Percentiles rank a stretch among this genome's conserved stretches.
These are phyloP conservation scores for Lycaena phlaeas DNA, from an alignment of 2,888 invertebrate species.

Conservation along the genomic window DNA sequence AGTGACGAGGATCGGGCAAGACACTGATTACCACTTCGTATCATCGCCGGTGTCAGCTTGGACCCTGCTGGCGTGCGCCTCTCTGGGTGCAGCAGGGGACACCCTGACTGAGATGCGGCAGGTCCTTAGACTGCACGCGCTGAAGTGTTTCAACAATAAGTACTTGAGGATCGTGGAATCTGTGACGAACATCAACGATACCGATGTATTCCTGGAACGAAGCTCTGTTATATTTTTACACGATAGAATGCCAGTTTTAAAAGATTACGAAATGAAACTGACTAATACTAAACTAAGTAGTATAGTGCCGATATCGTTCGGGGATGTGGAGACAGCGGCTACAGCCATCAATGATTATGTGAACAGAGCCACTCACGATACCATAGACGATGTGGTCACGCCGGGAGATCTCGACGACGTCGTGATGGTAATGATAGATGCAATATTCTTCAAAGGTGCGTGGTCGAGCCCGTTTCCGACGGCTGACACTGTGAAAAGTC, in stretches of 20 bases:
- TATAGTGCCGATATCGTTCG: slow-evolving; percentile 32
- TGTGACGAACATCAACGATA: slow-evolving; percentile 19
- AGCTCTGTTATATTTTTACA: slow-evolving; percentile 43
- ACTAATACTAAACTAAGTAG: slow-evolving; percentile 29
- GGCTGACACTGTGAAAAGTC: too few species aligned
- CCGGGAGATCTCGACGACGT: slow-evolving; percentile 36
- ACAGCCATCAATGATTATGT: slow-evolving; percentile 41
- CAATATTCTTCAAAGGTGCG: slow-evolving; percentile 30
- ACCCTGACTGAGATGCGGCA: slow-evolving; percentile 37
- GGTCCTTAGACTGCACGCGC: slow-evolving; percentile 34
- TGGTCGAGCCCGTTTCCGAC: too few species aligned
- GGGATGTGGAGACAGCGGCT: slow-evolving; percentile 29
- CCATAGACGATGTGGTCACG: slow-evolving; percentile 42
- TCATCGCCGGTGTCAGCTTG: slow-evolving; percentile 47
- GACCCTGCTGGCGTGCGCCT: slow-evolving; percentile 40
- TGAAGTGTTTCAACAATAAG: slow-evolving; percentile 44
- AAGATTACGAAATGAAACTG: slow-evolving; percentile 28
- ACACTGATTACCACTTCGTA: slow-evolving; percentile 51
- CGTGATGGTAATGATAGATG: slow-evolving; percentile 40
- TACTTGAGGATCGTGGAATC: slow-evolving; percentile 36
- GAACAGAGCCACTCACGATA: slow-evolving; percentile 36
- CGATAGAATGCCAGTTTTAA: slow-evolving; percentile 26
- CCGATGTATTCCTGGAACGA: slow-evolving; percentile 33
- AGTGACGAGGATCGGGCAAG: slow-evolving; percentile 27
- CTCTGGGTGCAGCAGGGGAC: slow-evolving; percentile 39